Percentiles rank a stretch among this genome's conserved stretches.
Evolutionary conservation across 2,113 vertebrate species (phyloP).

Genomic region (Tylochromis polylepis): DNA sequence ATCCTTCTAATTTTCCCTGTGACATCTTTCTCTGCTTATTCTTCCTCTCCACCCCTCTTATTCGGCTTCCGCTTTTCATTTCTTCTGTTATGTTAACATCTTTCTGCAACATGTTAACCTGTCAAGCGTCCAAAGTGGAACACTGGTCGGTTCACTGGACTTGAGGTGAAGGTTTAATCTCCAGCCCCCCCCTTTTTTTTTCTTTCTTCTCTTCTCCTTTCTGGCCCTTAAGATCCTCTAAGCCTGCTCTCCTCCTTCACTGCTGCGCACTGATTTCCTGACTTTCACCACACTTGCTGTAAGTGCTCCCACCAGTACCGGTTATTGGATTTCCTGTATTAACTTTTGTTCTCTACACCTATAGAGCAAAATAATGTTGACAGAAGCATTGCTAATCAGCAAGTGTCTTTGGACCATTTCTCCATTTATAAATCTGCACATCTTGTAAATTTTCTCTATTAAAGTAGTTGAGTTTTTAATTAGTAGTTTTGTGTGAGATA

Average conservation of each 20-base stretch:
- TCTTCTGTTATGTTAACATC: constrained; percentile 5
- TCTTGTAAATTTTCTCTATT: background rate
- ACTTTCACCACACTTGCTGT: constrained; percentile 38
- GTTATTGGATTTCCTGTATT: background rate
- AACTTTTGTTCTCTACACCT: background rate
- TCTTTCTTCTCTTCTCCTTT: background rate
- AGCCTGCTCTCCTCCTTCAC: constrained; percentile 34
- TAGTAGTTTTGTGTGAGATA: background rate
- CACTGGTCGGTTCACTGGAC: constrained; percentile 75
- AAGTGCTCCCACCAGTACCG: constrained; percentile 23
- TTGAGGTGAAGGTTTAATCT: constrained; percentile 51
- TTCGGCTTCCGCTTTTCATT: background rate
- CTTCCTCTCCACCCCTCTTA: background rate
- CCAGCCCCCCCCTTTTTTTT: background rate
- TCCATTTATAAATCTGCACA: background rate
- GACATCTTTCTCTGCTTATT: background rate
- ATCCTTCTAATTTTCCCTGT: background rate
- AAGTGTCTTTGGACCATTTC: background rate
- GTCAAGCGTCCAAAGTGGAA: constrained; percentile 87
- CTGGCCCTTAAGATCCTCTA: constrained; percentile 33
- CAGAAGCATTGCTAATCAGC: background rate
- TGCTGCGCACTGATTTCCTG: constrained; percentile 51
- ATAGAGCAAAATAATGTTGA: background rate
- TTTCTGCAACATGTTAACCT: constrained; percentile 83
- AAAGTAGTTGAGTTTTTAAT: background rate